A percentile compares a stretch with the other conserved stretches of the same genome.
Conservation (phyloP, 1,140 invertebrate genomes). For the Drosophila kurseongensis region DNA sequence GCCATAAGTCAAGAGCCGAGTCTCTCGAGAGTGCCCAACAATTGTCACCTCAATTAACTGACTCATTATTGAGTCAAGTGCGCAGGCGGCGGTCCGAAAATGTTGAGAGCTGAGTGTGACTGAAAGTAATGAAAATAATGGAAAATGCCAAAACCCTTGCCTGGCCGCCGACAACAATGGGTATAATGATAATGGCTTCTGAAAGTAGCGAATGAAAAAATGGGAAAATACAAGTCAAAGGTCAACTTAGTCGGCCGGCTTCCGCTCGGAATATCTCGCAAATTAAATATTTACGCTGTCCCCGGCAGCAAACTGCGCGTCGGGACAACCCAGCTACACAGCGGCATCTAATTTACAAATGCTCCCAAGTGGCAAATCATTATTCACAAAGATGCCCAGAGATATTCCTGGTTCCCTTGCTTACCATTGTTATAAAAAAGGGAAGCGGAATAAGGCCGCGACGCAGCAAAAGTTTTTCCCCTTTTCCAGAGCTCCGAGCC, state of each 20-base stretch:
- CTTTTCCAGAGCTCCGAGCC: constrained; percentile 10
- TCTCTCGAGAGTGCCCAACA: constrained; percentile 50
- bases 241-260: constrained; percentile 52
- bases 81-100: constrained; percentile 37
- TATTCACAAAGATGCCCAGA: constrained; percentile 69
- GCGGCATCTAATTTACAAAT: constrained; percentile 77
- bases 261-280: constrained; percentile 71
- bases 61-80: constrained; percentile 74
- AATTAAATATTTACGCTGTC: constrained; percentile 81
- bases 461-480: constrained; percentile 5
- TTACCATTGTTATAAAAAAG: constrained; percentile 60
- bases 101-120: constrained; percentile 14
- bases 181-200: constrained; percentile 56
- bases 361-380: constrained; percentile 82
- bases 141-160: constrained; percentile 25
- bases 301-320: constrained; percentile 35
- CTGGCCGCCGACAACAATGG: constrained; percentile 34
- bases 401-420: constrained; percentile 50
- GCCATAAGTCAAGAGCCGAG: constrained; percentile 60
- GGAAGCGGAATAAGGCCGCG: constrained; percentile 20
- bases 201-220: constrained; percentile 44
- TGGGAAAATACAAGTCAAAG: constrained; percentile 56
- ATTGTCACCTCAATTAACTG: constrained; percentile 82
- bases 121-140: constrained; percentile 54
- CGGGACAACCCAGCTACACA: constrained; percentile 35